These are phyloP conservation scores for Scomberomorus guttatus DNA, from an alignment of 2,797 vertebrate species.

Conservation along the genomic window DNA sequence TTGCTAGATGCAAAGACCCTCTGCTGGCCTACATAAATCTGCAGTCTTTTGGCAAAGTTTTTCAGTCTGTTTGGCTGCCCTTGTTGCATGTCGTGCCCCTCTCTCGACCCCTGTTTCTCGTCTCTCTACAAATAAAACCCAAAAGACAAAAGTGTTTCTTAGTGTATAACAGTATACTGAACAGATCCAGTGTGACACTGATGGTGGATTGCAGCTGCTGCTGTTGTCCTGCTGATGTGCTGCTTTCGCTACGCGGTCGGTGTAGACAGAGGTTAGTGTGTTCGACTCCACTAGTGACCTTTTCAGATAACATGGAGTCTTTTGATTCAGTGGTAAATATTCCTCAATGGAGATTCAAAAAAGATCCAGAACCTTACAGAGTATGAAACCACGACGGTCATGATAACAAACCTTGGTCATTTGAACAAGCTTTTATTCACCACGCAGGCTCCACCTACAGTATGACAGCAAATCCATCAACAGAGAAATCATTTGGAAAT, in stretches of 20 bases:
- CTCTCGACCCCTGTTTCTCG: too few species aligned
- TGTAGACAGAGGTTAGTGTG: conserved; percentile 5
- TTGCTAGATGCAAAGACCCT: not conserved
- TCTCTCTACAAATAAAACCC: too few species aligned
- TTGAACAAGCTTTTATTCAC: not conserved
- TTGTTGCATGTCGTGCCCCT: too few species aligned
- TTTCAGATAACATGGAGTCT: conserved; percentile 8
- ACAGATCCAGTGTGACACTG: not conserved
- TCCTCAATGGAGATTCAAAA: too few species aligned
- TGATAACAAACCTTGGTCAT: not conserved
- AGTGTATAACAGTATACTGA: not conserved
- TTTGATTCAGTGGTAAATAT: not conserved
- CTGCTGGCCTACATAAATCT: not conserved
- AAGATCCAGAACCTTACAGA: not conserved
- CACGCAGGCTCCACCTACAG: not conserved
- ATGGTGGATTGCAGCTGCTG: not conserved
- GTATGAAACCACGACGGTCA: not conserved
- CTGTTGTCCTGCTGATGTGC: too few species aligned
- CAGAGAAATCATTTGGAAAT: not conserved
- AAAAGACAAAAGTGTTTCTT: not conserved
- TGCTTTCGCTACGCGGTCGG: not conserved
- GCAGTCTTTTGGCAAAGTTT: not conserved
- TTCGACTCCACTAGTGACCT: conserved; percentile 1
- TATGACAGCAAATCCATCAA: not conserved
- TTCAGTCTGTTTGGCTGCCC: not conserved